Evolutionary conservation across 2,797 vertebrate species (phyloP).

Genomic region (Anabas testudineus): DNA sequence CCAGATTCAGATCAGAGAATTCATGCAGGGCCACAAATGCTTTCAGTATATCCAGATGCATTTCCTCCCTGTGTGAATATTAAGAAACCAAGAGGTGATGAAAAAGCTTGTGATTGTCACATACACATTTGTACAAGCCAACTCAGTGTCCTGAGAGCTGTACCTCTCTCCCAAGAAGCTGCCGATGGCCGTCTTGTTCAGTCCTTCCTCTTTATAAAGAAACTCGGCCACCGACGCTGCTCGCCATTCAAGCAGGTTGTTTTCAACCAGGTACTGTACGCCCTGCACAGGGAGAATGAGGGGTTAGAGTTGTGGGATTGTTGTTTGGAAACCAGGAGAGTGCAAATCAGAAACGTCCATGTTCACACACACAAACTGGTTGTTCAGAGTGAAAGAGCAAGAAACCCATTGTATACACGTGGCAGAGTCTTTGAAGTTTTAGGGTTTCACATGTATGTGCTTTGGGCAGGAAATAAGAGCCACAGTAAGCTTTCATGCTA

Average conservation of each 20-base stretch:
- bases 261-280: slow-evolving; percentile 87
- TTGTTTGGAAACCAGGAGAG: background rate
- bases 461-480: background rate
- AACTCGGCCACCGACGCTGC: slow-evolving; percentile 89
- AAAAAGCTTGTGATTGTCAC: background rate
- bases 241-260: slow-evolving; percentile 82
- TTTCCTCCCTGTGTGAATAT: slow-evolving; percentile 81
- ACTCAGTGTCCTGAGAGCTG: background rate
- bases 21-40: slow-evolving; percentile 93
- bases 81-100: background rate
- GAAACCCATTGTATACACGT: background rate
- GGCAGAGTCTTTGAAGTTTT: background rate
- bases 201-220: slow-evolving; percentile 94
- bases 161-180: slow-evolving; percentile 92
- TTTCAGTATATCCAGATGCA: slow-evolving; percentile 89
- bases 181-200: slow-evolving; percentile 94
- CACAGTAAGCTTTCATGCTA: background rate
- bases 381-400: background rate
- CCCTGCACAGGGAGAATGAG: slow-evolving; percentile 78
- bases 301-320: background rate
- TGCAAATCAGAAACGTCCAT: background rate
- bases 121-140: background rate
- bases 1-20: slow-evolving; percentile 93
- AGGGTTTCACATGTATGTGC: background rate
- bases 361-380: background rate